These are phyloP conservation scores for Brenthis daphne DNA, from an alignment of 2,888 invertebrate genomes.

Conservation along the genomic window DNA sequence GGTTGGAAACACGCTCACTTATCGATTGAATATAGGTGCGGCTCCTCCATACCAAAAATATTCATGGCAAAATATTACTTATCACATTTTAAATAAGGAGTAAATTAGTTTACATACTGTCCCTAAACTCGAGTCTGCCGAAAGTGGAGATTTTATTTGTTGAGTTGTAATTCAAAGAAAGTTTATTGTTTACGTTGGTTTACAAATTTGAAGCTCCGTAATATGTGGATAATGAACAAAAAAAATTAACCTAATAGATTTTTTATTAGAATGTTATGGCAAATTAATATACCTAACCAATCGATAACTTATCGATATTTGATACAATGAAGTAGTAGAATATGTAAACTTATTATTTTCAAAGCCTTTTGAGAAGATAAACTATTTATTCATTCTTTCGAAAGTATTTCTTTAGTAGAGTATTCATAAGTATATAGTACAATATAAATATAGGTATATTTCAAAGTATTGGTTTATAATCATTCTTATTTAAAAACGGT, in stretches of 20 bases:
- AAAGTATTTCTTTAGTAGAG: no score
- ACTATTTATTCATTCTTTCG: no score
- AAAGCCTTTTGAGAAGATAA: no score
- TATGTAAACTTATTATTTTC: no score
- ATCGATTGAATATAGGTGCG: conserved; percentile 36
- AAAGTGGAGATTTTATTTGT: background rate
- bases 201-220: conserved; percentile 11
- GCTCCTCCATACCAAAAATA: conserved; percentile 3
- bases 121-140: background rate
- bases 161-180: conserved; percentile 9
- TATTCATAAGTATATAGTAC: no score
- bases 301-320: no score
- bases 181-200: conserved; percentile 8
- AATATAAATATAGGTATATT: no score
- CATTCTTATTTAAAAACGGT: no score
- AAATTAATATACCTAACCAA: background rate
- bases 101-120: conserved; percentile 6
- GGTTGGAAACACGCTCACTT: conserved; percentile 37
- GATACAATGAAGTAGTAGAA: no score
- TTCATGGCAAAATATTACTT: conserved; percentile 12
- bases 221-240: background rate
- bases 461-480: no score
- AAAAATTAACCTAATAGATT: background rate
- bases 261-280: background rate
- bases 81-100: conserved; percentile 3